These are phyloP conservation scores for Okapia johnstoni DNA, from an alignment of 2,113 vertebrate genomes.

Conservation along the genomic window DNA sequence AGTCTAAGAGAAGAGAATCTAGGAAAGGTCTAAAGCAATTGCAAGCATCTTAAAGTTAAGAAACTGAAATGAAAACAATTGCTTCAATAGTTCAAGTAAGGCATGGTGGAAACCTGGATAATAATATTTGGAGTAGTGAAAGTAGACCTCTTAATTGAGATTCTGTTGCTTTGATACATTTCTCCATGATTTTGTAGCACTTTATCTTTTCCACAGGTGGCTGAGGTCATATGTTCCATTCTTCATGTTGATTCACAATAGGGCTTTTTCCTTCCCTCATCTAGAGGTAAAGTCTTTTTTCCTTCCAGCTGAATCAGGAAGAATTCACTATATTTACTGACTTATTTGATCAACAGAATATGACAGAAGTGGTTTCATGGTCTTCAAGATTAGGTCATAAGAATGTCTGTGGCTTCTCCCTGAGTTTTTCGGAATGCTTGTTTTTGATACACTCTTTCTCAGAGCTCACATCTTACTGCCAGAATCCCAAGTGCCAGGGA, in stretches of 20 bases:
- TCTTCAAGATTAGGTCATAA: neutral
- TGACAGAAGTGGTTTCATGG: neutral
- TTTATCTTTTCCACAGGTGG: neutral
- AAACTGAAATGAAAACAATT: neutral
- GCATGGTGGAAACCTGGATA: neutral
- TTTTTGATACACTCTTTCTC: neutral
- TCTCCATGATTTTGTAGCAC: no score
- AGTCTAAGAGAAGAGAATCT: neutral
- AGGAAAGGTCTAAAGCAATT: neutral
- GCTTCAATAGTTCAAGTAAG: neutral
- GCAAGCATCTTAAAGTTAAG: neutral
- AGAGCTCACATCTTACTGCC: neutral
- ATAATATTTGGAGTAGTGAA: neutral
- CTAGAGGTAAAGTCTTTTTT: neutral
- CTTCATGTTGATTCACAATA: neutral
- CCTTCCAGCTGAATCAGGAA: neutral
- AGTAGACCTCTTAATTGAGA: neutral
- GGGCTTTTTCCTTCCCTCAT: neutral
- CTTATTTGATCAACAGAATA: neutral
- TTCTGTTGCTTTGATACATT: neutral
- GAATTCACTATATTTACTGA: neutral
- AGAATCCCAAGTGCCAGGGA: neutral
- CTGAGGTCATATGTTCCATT: neutral
- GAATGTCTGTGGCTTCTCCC: neutral
- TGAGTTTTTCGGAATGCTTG: neutral